Evolutionary conservation across 2,888 invertebrate genomes (phyloP), one percentile per base, ranked within the genome.

Genomic region (Apamea sordens): DNA sequence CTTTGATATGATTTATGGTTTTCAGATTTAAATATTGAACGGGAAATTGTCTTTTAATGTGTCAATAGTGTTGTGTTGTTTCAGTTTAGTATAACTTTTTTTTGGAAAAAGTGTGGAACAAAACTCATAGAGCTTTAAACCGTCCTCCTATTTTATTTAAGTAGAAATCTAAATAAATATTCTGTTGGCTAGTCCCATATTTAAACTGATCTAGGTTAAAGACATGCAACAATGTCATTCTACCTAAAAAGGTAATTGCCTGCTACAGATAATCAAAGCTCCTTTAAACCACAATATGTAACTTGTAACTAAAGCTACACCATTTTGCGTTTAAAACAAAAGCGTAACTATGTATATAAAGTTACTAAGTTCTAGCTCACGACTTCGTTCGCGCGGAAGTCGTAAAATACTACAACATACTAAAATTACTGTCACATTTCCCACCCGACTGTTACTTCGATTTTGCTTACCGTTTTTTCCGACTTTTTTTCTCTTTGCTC

Each of bases 1-100:
- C 53, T 56, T 18, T 69, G 72, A 56, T 72, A 77, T 73, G 86
- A 82, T 77, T 69, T 24, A 82, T 84, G 71, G 68, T 44, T 77
- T 67, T 67, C 18, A 8, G 15, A 73, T 77, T 65, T 61, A 69
- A 85, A 80, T 76, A 36, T 65, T 21, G 50, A 70, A 59, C 0
- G 2, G 24, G 15, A 64, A 69, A 67, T 50, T 59, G 15, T 77
- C 15, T 83, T 76, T 56, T 44, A 21, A 44, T 69, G 68, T 50
- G 32, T 69, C 18, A 69, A 59, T 76, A 50, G 76, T 59, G 70
- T 24, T 53, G 28, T 50, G 41, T 32, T 15, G 28, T 69, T 69
- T 64, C 6, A 21, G 36, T 47, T 56, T 36, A 44, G n/a, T 28
- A 8, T 7, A 15, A 50, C 2, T 32, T 32, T 32, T 24, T 6